Evolutionary conservation across 2,888 invertebrate genomes (phyloP).

Genomic region (Tupiocoris notatus): DNA sequence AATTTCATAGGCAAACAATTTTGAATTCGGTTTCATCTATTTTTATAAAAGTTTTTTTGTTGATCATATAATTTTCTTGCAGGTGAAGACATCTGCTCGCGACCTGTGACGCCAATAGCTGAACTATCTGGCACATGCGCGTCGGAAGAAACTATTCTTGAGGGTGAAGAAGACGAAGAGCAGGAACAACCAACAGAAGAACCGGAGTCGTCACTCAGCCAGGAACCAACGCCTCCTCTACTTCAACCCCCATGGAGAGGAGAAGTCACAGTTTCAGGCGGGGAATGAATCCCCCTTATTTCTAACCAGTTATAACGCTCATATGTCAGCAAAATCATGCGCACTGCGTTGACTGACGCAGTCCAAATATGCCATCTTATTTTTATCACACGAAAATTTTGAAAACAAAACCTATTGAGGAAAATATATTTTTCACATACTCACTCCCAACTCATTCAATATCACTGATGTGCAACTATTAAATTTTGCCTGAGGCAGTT

Average conservation of each 20-base stretch:
- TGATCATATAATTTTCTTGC: no score
- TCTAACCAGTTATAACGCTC: neutral
- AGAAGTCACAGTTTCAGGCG: slow-evolving; percentile 28
- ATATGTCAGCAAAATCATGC: neutral
- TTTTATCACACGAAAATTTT: neutral
- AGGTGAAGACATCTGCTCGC: slow-evolving; percentile 31
- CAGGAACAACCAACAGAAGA: neutral
- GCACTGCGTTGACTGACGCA: neutral
- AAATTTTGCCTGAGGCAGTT: no score
- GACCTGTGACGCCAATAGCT: slow-evolving; percentile 29
- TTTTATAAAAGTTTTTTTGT: no score
- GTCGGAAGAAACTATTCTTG: slow-evolving; percentile 45
- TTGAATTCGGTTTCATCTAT: neutral
- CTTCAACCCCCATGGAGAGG: slow-evolving; percentile 25
- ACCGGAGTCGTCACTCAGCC: neutral
- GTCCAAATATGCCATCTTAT: neutral
- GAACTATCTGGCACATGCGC: slow-evolving; percentile 19
- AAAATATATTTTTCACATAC: neutral
- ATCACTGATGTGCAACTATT: neutral
- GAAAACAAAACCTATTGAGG: neutral
- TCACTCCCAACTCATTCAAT: neutral
- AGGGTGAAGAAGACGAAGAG: slow-evolving; percentile 44
- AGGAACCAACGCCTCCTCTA: slow-evolving; percentile 16
- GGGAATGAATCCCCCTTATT: slow-evolving; percentile 2
- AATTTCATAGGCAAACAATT: neutral